Evolutionary conservation across 2,113 vertebrate genomes (phyloP).

Genomic region (Anguilla rostrata): DNA sequence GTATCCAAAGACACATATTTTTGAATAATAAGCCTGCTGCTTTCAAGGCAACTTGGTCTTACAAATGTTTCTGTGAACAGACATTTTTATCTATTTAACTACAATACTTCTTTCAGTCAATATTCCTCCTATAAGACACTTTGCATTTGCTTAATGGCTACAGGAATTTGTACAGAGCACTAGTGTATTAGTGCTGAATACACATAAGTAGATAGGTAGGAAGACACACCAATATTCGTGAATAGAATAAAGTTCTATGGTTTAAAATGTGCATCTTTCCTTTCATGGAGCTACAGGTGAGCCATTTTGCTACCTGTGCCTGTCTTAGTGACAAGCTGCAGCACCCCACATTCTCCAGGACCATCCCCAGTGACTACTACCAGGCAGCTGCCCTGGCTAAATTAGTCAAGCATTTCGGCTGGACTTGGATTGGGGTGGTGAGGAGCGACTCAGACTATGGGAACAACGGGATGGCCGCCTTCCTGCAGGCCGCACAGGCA

Average conservation of each 20-base stretch:
- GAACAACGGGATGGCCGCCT: slow-evolving; percentile 64
- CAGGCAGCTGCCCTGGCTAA: slow-evolving; percentile 63
- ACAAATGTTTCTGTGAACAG: no score
- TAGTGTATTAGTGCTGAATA: no score
- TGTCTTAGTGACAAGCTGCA: slow-evolving; percentile 66
- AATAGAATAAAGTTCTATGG: no score
- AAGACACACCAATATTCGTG: no score
- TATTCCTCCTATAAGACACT: no score
- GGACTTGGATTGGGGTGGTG: slow-evolving; percentile 72
- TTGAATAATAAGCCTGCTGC: no score
- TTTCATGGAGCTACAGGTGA: slow-evolving; percentile 55
- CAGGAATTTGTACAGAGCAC: neutral
- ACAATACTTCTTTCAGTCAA: no score
- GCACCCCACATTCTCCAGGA: slow-evolving; percentile 66
- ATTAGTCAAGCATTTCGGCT: slow-evolving; percentile 64
- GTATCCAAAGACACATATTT: no score
- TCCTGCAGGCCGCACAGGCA: slow-evolving; percentile 48
- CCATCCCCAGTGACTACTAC: slow-evolving; percentile 68
- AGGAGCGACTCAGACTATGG: slow-evolving; percentile 69
- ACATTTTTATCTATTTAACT: no score
- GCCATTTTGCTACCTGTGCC: slow-evolving; percentile 69
- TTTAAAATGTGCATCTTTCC: neutral
- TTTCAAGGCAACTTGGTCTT: no score
- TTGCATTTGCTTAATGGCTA: no score
- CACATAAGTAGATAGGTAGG: no score